A percentile compares a stretch with the other conserved stretches of the same genome.
phyloP scores from a whole-genome alignment of 1,140 invertebrate genomes.

The Globodera rostochiensis region DNA sequence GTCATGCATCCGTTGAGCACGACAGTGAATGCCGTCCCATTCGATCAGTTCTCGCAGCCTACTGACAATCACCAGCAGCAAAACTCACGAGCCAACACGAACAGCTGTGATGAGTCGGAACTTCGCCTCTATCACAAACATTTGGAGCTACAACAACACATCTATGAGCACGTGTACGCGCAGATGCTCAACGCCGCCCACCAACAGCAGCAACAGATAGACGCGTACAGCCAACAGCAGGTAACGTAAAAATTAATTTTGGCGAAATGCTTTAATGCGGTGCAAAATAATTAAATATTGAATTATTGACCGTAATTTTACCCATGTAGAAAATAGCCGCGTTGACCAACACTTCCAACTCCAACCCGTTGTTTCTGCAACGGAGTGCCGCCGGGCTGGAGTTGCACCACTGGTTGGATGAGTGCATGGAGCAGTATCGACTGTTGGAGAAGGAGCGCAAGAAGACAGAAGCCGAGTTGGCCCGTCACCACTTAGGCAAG shows the following conservation, averaged over 20 bases:
- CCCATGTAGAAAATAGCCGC: neutral
- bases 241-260: neutral
- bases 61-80: neutral
- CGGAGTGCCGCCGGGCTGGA: constrained; percentile 27
- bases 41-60: neutral
- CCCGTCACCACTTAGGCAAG: constrained; percentile 78
- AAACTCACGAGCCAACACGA: constrained; percentile 17
- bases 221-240: constrained; percentile 40
- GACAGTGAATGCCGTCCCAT: neutral
- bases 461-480: constrained; percentile 80
- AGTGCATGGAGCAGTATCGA: constrained; percentile 81
- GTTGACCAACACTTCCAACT: neutral
- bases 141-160: constrained; percentile 50
- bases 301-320: neutral
- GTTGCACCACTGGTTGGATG: constrained; percentile 70
- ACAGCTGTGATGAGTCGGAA: constrained; percentile 52
- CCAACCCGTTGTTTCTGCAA: constrained; percentile 6
- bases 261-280: no score
- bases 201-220: constrained; percentile 23
- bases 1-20: neutral
- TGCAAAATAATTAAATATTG: no score
- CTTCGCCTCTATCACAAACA: constrained; percentile 54
- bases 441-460: constrained; percentile 81
- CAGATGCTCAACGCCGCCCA: constrained; percentile 20
- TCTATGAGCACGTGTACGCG: constrained; percentile 56